phyloP scores from a whole-genome alignment of 1,140 invertebrate species.

The Laupala kohalensis region DNA sequence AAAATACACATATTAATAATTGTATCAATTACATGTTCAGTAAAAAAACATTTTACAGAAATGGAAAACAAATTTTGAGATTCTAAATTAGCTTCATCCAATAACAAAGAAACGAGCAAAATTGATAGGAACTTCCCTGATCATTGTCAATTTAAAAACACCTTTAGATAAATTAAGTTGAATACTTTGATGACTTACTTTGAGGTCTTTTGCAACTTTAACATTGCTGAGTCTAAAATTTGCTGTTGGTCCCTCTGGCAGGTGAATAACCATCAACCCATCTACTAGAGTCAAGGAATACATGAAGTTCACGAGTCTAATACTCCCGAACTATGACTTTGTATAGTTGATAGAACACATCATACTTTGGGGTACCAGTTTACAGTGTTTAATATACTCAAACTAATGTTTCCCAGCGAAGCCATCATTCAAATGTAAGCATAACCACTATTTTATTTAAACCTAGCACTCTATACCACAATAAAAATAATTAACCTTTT shows the following conservation, averaged over 20 bases:
- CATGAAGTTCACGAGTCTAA: not conserved
- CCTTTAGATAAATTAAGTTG: no score
- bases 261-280: slow-evolving; percentile 60
- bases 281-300: not conserved
- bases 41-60: not conserved
- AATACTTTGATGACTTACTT: slow-evolving; percentile 17
- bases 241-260: slow-evolving; percentile 92
- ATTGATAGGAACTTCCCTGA: no score
- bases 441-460: not conserved
- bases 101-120: no score
- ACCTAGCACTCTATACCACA: not conserved
- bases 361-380: not conserved
- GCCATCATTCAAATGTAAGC: not conserved
- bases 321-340: not conserved
- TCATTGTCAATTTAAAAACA: no score
- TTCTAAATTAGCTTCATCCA: no score
- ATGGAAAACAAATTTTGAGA: not conserved
- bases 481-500: no score
- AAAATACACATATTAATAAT: slow-evolving; percentile 10
- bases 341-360: not conserved
- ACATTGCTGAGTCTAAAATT: slow-evolving; percentile 71
- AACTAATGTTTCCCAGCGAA: not conserved
- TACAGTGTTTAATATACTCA: no score
- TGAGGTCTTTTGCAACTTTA: slow-evolving; percentile 64
- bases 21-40: not conserved